Base-by-base conservation (phyloP, 2,113 vertebrate genomes). In the Dasypus novemcinctus region DNA sequence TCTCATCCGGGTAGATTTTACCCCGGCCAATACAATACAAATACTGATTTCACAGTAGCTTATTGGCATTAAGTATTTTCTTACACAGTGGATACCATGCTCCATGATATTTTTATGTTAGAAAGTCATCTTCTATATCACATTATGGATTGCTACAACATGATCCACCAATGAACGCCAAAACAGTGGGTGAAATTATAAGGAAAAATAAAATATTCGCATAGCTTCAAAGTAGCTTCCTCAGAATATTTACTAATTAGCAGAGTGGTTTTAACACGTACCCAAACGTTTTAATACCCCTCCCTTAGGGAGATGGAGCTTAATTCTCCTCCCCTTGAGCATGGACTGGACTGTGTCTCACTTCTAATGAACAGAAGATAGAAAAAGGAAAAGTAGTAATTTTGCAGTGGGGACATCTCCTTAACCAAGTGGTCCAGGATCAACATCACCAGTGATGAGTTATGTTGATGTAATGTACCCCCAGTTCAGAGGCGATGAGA, bases 21-120 rank as follows among this genome's bases (percentile, higher is more conserved):
- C 18, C 95, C 86, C 95, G 72, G 52, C 29, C 90, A 61, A 49
- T 54, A 81, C 29, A 74, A 27, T 57, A 57, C 54, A 88, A 93
- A 96, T 85, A 31, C 74, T 72, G 36, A 61, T 93, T 96, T 92
- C 61, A 82, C 66, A 80, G 76, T 46, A 92, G 46, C 66, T 78
- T 76, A 61, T 41, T 54, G 64, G 57, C 79, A 87, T 87, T 41
- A n/a, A 7, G 9, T 68, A 57, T 86, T 89, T 97, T 90, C 63
- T 92, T 23, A 90, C 61, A 90, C 75, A 90, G n/a, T n/a, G 78
- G 29, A 25, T 59, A 74, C 69, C 46, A 27, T 11, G 27, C 6
- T 71, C 54, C 18, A 18, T 57, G 54, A 17, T 69, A 80, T 91
- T 72, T n/a, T 61, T 11, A 72, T 46, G 43, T 61, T 95, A 66